Conservation (phyloP, 2,113 vertebrate species). For the Chrysochloris asiatica region DNA sequence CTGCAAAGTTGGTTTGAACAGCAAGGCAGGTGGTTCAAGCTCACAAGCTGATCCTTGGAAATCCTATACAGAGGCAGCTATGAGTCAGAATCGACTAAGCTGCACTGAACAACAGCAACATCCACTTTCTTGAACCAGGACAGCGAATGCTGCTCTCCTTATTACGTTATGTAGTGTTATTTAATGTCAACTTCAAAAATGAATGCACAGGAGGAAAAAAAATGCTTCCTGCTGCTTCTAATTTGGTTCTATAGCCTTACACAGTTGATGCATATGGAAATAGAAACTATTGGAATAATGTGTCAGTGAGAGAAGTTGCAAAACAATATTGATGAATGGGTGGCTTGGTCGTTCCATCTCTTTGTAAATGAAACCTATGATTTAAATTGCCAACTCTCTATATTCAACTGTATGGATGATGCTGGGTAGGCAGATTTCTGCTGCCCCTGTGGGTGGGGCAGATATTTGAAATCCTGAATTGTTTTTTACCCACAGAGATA, state of each 20-base stretch:
- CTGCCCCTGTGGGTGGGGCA: constrained; percentile 15
- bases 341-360: constrained; percentile 33
- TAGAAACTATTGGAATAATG: constrained; percentile 59
- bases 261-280: constrained; percentile 71
- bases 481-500: constrained; percentile 58
- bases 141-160: constrained; percentile 32
- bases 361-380: constrained; percentile 63
- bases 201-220: background rate
- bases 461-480: constrained; percentile 61
- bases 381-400: constrained; percentile 56
- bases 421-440: constrained; percentile 16
- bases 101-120: too few species aligned
- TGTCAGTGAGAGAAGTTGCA: constrained; percentile 59
- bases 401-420: constrained; percentile 35
- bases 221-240: constrained; percentile 59
- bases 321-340: constrained; percentile 71
- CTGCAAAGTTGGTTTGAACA: too few species aligned
- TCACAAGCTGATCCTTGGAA: too few species aligned
- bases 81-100: too few species aligned
- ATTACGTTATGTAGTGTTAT: constrained; percentile 34
- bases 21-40: too few species aligned
- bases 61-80: too few species aligned
- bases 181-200: constrained; percentile 40
- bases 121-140: background rate
- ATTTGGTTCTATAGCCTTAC: constrained; percentile 29